phyloP scores from a whole-genome alignment of 2,888 invertebrate genomes.

The Apamea epomidion region DNA sequence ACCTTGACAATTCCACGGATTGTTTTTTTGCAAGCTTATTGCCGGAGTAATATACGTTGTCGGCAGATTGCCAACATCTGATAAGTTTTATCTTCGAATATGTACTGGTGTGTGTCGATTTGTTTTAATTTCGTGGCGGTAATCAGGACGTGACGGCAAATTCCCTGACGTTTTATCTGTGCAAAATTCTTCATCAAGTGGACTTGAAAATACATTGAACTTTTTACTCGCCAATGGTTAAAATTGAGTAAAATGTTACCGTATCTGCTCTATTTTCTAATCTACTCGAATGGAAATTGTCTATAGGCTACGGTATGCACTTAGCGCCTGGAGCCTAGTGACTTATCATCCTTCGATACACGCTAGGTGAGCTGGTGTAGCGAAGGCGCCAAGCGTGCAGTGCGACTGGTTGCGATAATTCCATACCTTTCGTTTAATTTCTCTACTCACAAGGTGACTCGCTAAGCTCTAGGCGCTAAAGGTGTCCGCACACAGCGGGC shows the following conservation, averaged over 20 bases:
- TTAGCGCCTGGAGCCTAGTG: not conserved
- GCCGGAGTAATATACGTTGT: conserved; percentile 22
- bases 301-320: not conserved
- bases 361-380: too few species aligned
- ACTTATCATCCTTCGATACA: too few species aligned
- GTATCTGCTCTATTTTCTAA: not conserved
- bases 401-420: not conserved
- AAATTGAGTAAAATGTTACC: not conserved
- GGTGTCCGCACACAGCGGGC: too few species aligned
- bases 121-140: conserved; percentile 49
- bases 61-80: conserved; percentile 51
- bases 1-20: not conserved
- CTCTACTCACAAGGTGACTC: not conserved
- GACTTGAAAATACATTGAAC: conserved; percentile 12
- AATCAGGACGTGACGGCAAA: conserved; percentile 41
- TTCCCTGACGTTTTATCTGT: conserved; percentile 17
- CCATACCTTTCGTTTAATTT: not conserved
- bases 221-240: conserved; percentile 6
- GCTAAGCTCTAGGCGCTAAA: too few species aligned
- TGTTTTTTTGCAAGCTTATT: conserved; percentile 32
- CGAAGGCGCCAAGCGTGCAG: not conserved
- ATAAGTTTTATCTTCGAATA: conserved; percentile 51
- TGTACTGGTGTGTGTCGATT: conserved; percentile 30
- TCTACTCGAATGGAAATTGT: not conserved
- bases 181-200: conserved; percentile 28